phyloP scores from a whole-genome alignment of 1,140 invertebrate genomes.

The Protaetia brevitarsis region DNA sequence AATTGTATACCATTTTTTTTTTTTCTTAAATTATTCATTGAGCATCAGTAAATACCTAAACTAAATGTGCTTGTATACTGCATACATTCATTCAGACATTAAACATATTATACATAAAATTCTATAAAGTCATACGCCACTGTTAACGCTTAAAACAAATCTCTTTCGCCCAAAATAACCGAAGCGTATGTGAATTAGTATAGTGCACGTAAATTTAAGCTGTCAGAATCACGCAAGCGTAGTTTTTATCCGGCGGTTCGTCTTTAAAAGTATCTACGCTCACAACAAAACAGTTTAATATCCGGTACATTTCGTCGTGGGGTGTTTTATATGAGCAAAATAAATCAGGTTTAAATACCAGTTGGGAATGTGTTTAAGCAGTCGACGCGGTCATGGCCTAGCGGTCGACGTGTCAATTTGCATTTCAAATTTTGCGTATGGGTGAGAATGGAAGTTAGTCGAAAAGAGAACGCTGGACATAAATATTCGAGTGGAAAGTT shows the following conservation, averaged over 20 bases:
- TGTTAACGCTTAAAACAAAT: no score
- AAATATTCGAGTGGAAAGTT: neutral
- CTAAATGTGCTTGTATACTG: no score
- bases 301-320: slow-evolving; percentile 1
- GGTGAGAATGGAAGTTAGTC: neutral
- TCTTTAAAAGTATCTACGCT: neutral
- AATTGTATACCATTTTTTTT: no score
- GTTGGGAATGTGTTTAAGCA: neutral
- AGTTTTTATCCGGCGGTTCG: neutral
- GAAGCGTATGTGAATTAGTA: neutral
- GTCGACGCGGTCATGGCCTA: neutral
- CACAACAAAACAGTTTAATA: slow-evolving; percentile 9
- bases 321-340: slow-evolving; percentile 13
- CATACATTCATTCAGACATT: no score
- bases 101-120: no score
- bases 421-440: slow-evolving; percentile 6
- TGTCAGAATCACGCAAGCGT: slow-evolving; percentile 5
- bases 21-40: no score
- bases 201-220: neutral
- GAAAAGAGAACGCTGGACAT: neutral
- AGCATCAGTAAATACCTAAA: no score
- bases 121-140: no score
- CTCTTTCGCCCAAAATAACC: no score
- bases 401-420: slow-evolving; percentile 4
- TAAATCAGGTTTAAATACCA: slow-evolving; percentile 7